phyloP scores from a whole-genome alignment of 2,888 invertebrate species.

The Rhyacophila evoluta region DNA sequence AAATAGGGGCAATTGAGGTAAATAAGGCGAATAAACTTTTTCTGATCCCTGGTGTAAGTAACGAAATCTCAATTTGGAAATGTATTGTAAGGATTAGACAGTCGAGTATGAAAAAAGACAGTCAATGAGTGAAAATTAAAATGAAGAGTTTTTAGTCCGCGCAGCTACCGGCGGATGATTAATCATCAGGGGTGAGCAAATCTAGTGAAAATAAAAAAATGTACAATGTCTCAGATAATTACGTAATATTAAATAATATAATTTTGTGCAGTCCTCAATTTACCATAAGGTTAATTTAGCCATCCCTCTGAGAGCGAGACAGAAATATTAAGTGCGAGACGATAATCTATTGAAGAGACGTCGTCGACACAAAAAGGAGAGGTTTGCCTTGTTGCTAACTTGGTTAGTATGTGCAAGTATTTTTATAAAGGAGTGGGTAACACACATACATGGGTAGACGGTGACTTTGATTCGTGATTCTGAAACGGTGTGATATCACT shows the following conservation, averaged over 20 bases:
- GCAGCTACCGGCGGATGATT: neutral
- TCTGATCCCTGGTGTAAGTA: neutral
- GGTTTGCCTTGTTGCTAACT: slow-evolving; percentile 22
- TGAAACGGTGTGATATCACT: slow-evolving; percentile 6
- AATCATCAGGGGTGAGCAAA: neutral
- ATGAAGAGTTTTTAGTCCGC: neutral
- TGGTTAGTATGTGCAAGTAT: slow-evolving; percentile 14
- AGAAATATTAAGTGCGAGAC: neutral
- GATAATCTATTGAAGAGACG: slow-evolving; percentile 5
- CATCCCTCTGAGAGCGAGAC: neutral
- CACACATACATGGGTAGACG: neutral
- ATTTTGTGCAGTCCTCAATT: too few relatives aligned
- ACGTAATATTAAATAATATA: neutral
- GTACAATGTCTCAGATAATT: too few relatives aligned
- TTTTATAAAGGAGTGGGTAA: neutral
- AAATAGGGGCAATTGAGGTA: too few relatives aligned
- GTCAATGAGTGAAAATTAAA: neutral
- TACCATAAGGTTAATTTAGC: neutral
- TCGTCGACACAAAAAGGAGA: neutral
- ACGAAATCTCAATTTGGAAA: neutral
- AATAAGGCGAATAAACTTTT: too few relatives aligned
- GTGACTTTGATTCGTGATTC: neutral
- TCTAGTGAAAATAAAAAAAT: neutral
- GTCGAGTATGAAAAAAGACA: neutral
- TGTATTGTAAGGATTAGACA: neutral